Evolutionary conservation across 2,888 invertebrate genomes (phyloP).

Genomic region (Patella depressa): DNA sequence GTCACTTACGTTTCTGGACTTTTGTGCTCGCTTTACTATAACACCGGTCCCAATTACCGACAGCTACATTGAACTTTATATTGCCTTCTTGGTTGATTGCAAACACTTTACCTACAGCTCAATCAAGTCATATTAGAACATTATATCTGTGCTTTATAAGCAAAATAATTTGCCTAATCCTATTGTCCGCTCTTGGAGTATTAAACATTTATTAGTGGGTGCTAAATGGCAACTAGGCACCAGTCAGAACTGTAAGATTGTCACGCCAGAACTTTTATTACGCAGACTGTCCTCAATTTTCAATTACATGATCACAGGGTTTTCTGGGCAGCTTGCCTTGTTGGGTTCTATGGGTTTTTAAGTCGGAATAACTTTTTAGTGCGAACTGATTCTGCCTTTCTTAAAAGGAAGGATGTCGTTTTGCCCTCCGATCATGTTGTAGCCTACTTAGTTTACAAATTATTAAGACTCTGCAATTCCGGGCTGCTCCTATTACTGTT

Average conservation of each 20-base stretch:
- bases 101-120: neutral
- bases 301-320: neutral
- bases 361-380: neutral
- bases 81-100: neutral
- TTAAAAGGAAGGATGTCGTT: neutral
- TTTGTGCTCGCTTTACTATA: neutral
- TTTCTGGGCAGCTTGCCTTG: neutral
- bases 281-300: too few relatives aligned
- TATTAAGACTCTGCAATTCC: neutral
- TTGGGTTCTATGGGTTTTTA: neutral
- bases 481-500: neutral
- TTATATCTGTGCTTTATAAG: constrained; percentile 3
- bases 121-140: neutral
- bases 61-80: neutral
- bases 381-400: too few relatives aligned
- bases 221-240: neutral
- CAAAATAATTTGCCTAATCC: neutral
- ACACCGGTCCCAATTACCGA: neutral
- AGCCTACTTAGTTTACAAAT: neutral
- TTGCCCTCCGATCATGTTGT: neutral
- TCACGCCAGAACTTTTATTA: too few relatives aligned
- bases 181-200: neutral
- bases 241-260: too few relatives aligned
- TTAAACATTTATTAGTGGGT: neutral
- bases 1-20: neutral